A percentile compares a stretch with the other conserved stretches of the same genome.
phyloP scores from a whole-genome alignment of 2,113 vertebrate genomes.

The Phalacrocorax carbo region DNA sequence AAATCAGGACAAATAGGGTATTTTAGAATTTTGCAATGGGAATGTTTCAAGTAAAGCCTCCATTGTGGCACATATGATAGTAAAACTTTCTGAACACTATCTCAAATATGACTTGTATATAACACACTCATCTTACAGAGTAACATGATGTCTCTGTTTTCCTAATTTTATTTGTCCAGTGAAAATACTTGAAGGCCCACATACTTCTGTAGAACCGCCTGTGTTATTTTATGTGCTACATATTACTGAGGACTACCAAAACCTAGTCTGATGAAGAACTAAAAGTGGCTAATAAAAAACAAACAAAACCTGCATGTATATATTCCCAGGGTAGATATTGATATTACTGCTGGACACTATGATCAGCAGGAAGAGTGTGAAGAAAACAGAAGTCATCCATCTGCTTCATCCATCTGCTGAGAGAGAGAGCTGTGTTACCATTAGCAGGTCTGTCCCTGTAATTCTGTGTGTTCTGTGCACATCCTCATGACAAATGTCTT shows the following conservation, averaged over 20 bases:
- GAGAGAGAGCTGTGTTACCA: not conserved
- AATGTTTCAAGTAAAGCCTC: not conserved
- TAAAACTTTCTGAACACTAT: not conserved
- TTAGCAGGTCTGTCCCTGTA: not conserved
- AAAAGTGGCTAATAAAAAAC: not conserved
- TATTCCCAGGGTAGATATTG: not conserved
- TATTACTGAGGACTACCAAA: not conserved
- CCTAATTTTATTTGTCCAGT: not conserved
- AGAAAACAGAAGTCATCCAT: constrained; percentile 23
- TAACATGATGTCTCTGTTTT: not conserved
- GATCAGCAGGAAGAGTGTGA: not conserved
- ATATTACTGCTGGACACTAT: not conserved
- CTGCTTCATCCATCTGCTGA: not conserved
- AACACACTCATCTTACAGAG: not conserved
- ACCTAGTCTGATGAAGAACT: not conserved
- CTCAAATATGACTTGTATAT: not conserved
- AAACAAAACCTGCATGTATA: not conserved
- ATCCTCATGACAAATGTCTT: not conserved
- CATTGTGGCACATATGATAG: not conserved
- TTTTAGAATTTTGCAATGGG: not conserved
- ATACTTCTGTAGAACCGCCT: not conserved
- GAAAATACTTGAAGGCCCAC: not conserved
- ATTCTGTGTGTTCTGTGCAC: not conserved
- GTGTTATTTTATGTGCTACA: accelerated
- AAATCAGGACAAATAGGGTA: not conserved